Evolutionary conservation across 2,888 invertebrate genomes (phyloP), one percentile per base, ranked within the genome.

Genomic region (Cryptocephalus primarius): DNA sequence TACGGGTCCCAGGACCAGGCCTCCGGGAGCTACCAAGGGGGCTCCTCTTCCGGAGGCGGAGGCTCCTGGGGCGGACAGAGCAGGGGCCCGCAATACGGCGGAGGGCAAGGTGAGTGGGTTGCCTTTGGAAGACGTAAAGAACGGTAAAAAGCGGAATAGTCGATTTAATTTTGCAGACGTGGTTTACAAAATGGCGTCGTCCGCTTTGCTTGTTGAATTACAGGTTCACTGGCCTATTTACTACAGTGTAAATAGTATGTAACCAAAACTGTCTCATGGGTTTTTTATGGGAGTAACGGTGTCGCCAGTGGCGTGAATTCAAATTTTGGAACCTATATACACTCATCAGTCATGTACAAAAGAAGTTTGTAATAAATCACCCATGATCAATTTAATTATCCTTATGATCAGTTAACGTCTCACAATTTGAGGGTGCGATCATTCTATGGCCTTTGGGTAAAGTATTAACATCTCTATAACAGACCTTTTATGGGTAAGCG

Each of bases 51-150:
- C n/a, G 46, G 44, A n/a, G 52, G 51, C 11, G 53, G 53, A 31
- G 49, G 51, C 33, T 52, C 51, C 4, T 61, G 65, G 59, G 59
- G 58, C 32, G 54, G 60, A 14, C 54, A 57, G 43, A 57, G 62
- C 36, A 56, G 61, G 36, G 58, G 59, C 39, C 22, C 2, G 22
- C 22, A 22, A 6, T 58, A 59, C 47, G 62, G 61, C 10, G 60
- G 61, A 43, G 56, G 55, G 33, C 63, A 64, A 62, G 62, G 62
- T 64, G 54, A 43, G 42, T 45, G 34, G n/a, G 22, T n/a, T 9
- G n/a, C 22, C 22, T 6, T 22, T 22, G 6, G 6, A 4, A 22
- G 22, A 22, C 22, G 22, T 22, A 22, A 36, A 6, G 3, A 36
- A 11, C 4, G 12, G 12, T 2, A 6, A 36, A 36, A 4, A 36